These are phyloP conservation scores for Lutjanus erythropterus DNA, from an alignment of 2,113 vertebrate species.

Conservation along the genomic window DNA sequence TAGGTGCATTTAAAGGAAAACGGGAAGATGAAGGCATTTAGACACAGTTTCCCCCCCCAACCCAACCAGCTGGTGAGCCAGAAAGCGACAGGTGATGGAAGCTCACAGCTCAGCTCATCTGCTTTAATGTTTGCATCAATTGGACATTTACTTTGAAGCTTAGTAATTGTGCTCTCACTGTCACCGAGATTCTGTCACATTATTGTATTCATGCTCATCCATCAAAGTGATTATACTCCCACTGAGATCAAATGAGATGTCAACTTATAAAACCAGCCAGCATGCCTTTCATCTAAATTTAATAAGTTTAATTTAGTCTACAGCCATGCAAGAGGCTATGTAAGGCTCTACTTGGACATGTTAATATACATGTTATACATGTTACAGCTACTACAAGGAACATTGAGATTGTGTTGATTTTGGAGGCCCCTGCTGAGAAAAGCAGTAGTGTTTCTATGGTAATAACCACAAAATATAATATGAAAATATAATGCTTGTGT, in stretches of 20 bases:
- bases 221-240: background rate
- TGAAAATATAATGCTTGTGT: too few relatives aligned
- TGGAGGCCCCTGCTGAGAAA: too few relatives aligned
- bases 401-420: too few relatives aligned
- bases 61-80: background rate
- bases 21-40: background rate
- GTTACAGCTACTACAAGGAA: too few relatives aligned
- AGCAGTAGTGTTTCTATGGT: too few relatives aligned
- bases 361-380: too few relatives aligned
- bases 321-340: background rate
- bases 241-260: background rate
- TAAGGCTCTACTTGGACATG: background rate
- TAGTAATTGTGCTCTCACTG: background rate
- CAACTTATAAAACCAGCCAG: background rate
- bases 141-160: constrained; percentile 4
- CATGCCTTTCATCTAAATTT: background rate
- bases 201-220: background rate
- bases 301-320: background rate
- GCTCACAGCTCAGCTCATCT: background rate
- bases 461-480: too few relatives aligned
- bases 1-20: background rate
- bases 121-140: constrained; percentile 2
- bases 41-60: background rate
- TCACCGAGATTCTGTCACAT: constrained; percentile 19
- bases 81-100: background rate